These are phyloP conservation scores for Fregetta grallaria DNA, from an alignment of 2,113 vertebrate species.

Conservation along the genomic window DNA sequence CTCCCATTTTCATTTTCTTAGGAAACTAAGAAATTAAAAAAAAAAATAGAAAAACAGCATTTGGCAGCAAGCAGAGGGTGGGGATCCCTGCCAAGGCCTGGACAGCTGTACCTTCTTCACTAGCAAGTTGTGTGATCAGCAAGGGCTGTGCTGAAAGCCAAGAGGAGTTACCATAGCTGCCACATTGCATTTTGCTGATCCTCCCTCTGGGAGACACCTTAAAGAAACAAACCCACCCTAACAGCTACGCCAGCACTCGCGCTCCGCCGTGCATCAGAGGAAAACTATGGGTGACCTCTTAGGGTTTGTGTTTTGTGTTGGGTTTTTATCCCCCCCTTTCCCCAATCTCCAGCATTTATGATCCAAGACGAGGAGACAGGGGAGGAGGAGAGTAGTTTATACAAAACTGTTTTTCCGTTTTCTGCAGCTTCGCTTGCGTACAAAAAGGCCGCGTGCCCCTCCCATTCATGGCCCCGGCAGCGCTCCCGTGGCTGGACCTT, in stretches of 20 bases:
- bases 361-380: background rate
- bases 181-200: slow-evolving; percentile 50
- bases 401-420: background rate
- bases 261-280: background rate
- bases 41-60: background rate
- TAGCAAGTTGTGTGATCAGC: slow-evolving; percentile 45
- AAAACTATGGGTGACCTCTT: background rate
- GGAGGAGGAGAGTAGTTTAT: background rate
- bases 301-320: background rate
- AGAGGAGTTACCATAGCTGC: slow-evolving; percentile 62
- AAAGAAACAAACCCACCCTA: slow-evolving; percentile 56
- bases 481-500: background rate
- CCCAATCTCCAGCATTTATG: background rate
- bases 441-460: background rate
- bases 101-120: slow-evolving; percentile 69
- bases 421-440: background rate
- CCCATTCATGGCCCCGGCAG: background rate
- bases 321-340: fast-evolving
- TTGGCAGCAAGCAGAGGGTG: background rate
- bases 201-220: slow-evolving; percentile 59
- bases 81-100: slow-evolving; percentile 49
- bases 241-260: background rate
- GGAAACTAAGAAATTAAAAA: background rate
- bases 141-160: background rate
- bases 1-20: background rate